Evolutionary conservation across 2,797 vertebrate genomes (phyloP), one percentile per base, ranked within the genome.

Genomic region (Takifugu rubripes): DNA sequence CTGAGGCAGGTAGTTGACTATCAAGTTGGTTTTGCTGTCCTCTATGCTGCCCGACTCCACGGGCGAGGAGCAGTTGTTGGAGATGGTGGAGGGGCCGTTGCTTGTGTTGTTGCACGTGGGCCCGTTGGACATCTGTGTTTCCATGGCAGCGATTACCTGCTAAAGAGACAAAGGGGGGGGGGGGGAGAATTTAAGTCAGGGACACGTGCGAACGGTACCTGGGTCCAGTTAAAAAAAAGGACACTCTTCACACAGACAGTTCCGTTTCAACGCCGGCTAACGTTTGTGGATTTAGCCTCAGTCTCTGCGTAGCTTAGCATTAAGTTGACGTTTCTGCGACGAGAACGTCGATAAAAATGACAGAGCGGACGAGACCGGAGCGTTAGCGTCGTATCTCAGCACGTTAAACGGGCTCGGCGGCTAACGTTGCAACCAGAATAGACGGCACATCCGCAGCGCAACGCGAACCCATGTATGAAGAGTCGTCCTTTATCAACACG

Each of bases 141-240:
- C 97, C 97, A 99, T 99, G 91, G 96, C 94, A 92, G 96, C 93
- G 89, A 99, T 95, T 89, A 99, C 96, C 94, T 98, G 96, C 94
- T 96, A 90, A 92, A 94, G 84, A 91, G 85, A 84, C 46, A 75
- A 17, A 71, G 0, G 3, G 33, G 21, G 21, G 21, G 21, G 21
- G 21, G 21, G 21, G 69, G 50, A 64, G 43, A 40, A 64, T 31
- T 11, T 7, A 42, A 66, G 66, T 70, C 49, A 81, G 55, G 62
- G 70, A 26, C 66, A 70, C 9, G 60, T 48, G 33, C 17, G 5
- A 12, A 21, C 5, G 9, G 7, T 6, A 46, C n/a, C 16, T 9
- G 68, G 42, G 70, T 11, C 15, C n/a, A 24, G 47, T 26, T 49
- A 15, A 49, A 61, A n/a, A n/a, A 79, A 85, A 79, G 72, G 71